phyloP scores from a whole-genome alignment of 2,797 vertebrate species.

The Alosa sapidissima region DNA sequence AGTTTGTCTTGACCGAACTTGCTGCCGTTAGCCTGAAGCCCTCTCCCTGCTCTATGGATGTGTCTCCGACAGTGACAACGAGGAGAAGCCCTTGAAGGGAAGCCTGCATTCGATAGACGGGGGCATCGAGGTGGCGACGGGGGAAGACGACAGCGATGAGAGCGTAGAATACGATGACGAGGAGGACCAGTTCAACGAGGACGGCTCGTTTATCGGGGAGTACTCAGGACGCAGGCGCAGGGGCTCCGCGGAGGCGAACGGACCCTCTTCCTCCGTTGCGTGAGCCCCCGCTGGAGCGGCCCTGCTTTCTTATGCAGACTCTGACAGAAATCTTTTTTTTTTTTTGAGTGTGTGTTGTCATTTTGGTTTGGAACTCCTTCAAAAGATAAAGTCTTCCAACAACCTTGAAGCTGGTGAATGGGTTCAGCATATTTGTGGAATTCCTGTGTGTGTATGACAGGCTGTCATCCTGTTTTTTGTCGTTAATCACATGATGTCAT shows the following conservation, averaged over 20 bases:
- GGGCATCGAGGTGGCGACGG: constrained; percentile 56
- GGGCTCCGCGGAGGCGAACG: constrained; percentile 69
- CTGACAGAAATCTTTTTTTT: background rate
- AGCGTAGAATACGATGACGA: constrained; percentile 86
- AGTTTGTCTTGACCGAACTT: background rate
- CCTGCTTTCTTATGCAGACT: background rate
- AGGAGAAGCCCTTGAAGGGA: constrained; percentile 86
- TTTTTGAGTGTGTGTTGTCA: background rate
- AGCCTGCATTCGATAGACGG: constrained; percentile 74
- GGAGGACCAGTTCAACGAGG: constrained; percentile 86
- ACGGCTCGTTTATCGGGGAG: constrained; percentile 95
- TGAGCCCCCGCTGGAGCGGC: background rate
- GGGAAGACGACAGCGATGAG: constrained; percentile 78
- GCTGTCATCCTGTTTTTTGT: background rate
- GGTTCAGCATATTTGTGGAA: background rate
- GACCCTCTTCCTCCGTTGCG: constrained; percentile 32
- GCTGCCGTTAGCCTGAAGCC: background rate
- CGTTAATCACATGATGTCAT: background rate
- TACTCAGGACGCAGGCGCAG: constrained; percentile 77
- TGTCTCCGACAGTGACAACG: constrained; percentile 75
- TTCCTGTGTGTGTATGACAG: background rate
- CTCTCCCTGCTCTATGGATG: background rate
- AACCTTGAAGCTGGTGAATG: background rate
- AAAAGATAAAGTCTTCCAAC: background rate
- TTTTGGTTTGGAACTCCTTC: background rate